phyloP scores from a whole-genome alignment of 2,113 vertebrate genomes.

The Tetraodon nigroviridis region DNA sequence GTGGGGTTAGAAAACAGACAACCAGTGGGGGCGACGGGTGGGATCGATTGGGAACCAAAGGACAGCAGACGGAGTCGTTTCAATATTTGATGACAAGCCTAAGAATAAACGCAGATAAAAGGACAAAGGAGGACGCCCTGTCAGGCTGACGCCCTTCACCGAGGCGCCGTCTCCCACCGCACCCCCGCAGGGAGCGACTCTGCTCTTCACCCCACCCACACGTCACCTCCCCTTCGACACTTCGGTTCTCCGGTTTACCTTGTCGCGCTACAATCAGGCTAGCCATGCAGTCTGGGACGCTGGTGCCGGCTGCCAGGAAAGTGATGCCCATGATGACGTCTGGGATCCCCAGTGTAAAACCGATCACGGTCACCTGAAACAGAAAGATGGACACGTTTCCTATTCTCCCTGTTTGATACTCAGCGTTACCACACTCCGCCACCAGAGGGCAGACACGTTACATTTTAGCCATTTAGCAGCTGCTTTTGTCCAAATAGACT shows the following conservation, averaged over 20 bases:
- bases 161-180: not conserved
- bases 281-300: slow-evolving; percentile 97
- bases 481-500: no score
- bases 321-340: slow-evolving; percentile 99
- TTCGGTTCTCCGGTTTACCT: slow-evolving; percentile 70
- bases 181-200: slow-evolving; percentile 5
- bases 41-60: not conserved
- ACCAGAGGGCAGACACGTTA: no score
- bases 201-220: not conserved
- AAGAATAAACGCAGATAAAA: slow-evolving; percentile 56
- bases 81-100: slow-evolving; percentile 55
- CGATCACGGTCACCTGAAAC: slow-evolving; percentile 91
- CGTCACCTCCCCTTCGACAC: not conserved
- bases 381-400: not conserved
- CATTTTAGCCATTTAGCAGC: no score
- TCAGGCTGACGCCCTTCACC: slow-evolving; percentile 7
- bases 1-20: not conserved
- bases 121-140: slow-evolving; percentile 22
- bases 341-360: slow-evolving; percentile 92
- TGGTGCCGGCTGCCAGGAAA: slow-evolving; percentile 95
- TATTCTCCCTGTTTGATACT: no score
- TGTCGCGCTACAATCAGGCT: slow-evolving; percentile 95
- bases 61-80: slow-evolving; percentile 6
- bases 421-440: no score
- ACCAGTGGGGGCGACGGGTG: not conserved